Conservation (phyloP, 2,797 vertebrate species). For the Cetoscarus ocellatus region DNA sequence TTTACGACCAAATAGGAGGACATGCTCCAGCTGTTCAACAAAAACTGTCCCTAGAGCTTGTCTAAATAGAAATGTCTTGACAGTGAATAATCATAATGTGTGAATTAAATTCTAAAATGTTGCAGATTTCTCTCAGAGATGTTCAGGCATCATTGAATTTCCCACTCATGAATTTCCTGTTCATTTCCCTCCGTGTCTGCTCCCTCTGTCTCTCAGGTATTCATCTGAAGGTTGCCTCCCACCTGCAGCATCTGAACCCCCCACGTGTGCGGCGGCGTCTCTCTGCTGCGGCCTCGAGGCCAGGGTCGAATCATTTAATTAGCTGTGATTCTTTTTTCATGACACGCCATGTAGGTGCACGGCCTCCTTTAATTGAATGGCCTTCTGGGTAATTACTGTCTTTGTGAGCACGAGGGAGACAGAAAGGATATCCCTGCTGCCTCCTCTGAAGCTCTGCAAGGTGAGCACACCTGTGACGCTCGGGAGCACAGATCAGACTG, state of each 20-base stretch:
- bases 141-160: too few species aligned
- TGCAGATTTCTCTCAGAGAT: too few species aligned
- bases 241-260: slow-evolving; percentile 1
- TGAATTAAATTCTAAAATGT: too few species aligned
- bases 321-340: slow-evolving; percentile 50
- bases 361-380: slow-evolving; percentile 76
- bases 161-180: too few species aligned
- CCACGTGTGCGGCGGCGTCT: neutral
- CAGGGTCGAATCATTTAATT: slow-evolving; percentile 78
- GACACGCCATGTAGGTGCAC: slow-evolving; percentile 60
- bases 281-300: slow-evolving; percentile 39
- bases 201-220: slow-evolving; percentile 18
- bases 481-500: slow-evolving; percentile 8
- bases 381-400: slow-evolving; percentile 79
- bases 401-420: slow-evolving; percentile 60
- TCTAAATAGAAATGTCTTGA: too few species aligned
- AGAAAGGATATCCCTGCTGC: slow-evolving; percentile 23
- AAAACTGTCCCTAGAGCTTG: too few species aligned
- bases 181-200: too few species aligned
- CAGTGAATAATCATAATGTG: too few species aligned
- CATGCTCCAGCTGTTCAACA: too few species aligned
- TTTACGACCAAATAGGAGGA: too few species aligned
- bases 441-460: slow-evolving; percentile 9
- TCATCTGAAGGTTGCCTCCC: slow-evolving; percentile 34
- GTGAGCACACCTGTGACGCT: slow-evolving; percentile 24